Percentiles rank a stretch among this genome's conserved stretches.
Conservation (phyloP, 2,113 vertebrate genomes). For the Vombatus ursinus region DNA sequence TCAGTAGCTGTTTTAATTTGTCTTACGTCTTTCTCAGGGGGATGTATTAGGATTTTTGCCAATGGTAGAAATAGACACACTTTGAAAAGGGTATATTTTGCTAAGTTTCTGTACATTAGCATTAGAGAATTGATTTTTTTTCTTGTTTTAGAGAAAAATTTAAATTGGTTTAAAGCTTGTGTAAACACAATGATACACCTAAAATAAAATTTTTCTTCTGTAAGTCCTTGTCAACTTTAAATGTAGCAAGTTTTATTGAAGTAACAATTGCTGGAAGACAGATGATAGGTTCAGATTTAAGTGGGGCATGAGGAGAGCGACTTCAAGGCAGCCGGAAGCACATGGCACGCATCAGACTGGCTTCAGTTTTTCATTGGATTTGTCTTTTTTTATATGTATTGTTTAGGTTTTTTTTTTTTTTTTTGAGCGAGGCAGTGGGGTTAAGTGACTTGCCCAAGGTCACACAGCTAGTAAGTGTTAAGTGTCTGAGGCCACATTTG, state of each 20-base stretch:
- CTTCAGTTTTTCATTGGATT: neutral
- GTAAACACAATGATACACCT: neutral
- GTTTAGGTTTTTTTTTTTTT: too few species aligned
- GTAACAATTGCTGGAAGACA: neutral
- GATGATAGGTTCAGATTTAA: neutral
- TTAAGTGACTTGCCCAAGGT: too few species aligned
- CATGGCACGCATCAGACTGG: neutral
- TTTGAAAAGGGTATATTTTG: neutral
- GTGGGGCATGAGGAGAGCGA: too few species aligned
- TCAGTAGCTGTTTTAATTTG: neutral
- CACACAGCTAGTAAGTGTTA: too few species aligned
- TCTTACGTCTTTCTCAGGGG: neutral
- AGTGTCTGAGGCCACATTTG: too few species aligned
- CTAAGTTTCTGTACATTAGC: neutral
- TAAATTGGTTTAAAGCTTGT: neutral
- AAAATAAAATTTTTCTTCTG: neutral
- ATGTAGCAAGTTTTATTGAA: neutral
- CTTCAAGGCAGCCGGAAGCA: too few species aligned
- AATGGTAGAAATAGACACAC: neutral
- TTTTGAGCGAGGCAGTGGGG: too few species aligned
- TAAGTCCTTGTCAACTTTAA: neutral
- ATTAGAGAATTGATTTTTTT: neutral
- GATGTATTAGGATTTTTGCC: neutral
- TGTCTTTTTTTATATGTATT: neutral
- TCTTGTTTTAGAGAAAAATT: neutral